Evolutionary conservation across 2,888 invertebrate species (phyloP).

Genomic region (Sinotaia quadrata): DNA sequence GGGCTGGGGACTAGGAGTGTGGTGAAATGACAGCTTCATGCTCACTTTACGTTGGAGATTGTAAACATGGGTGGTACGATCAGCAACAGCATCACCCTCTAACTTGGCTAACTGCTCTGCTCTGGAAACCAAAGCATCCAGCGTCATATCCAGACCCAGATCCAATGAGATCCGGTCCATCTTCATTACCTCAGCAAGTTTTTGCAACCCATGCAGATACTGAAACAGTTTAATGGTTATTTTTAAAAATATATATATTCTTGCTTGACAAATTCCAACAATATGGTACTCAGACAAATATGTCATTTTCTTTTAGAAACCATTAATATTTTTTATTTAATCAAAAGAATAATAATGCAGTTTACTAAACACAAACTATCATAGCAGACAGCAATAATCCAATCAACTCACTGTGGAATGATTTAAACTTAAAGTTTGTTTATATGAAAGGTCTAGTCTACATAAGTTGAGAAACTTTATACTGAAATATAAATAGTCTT

Average conservation of each 20-base stretch:
- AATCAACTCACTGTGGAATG: no score
- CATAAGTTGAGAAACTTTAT: no score
- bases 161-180: constrained; percentile 88
- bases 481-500: no score
- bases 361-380: no score
- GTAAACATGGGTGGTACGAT: constrained; percentile 68
- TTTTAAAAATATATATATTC: background rate
- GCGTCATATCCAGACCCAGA: constrained; percentile 85
- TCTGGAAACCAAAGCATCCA: constrained; percentile 86
- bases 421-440: no score
- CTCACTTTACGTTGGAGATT: constrained; percentile 42
- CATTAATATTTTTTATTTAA: background rate
- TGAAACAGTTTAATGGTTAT: constrained; percentile 8
- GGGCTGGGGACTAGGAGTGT: no score
- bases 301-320: background rate
- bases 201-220: constrained; percentile 76
- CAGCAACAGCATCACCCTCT: constrained; percentile 87
- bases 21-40: background rate
- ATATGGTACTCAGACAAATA: background rate
- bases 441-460: no score
- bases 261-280: background rate
- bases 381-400: no score
- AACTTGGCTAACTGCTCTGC: constrained; percentile 87
- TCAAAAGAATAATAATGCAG: background rate
- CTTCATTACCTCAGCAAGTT: constrained; percentile 85